Conservation (phyloP, 1,140 invertebrate species). For the Pogonomyrmex californicus region DNA sequence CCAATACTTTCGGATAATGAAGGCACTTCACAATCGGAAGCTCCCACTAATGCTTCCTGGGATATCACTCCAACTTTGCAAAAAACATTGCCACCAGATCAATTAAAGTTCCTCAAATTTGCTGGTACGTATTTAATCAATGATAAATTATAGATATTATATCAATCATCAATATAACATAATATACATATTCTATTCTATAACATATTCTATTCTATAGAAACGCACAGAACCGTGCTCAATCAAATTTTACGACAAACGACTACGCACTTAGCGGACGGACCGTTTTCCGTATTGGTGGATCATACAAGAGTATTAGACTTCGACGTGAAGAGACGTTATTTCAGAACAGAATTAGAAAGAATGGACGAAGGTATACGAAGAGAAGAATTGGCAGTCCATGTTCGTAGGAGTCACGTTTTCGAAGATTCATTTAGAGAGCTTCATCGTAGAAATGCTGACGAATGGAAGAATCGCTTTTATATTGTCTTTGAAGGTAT, state of each 20-base stretch:
- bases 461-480: constrained; percentile 98
- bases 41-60: constrained; percentile 79
- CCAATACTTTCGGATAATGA: constrained; percentile 83
- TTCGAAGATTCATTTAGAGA: constrained; percentile 98
- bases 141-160: background rate
- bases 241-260: constrained; percentile 97
- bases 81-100: constrained; percentile 87
- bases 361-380: constrained; percentile 93
- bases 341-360: constrained; percentile 96
- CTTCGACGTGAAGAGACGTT: constrained; percentile 97
- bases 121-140: constrained; percentile 87
- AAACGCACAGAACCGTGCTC: constrained; percentile 96
- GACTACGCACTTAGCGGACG: constrained; percentile 94
- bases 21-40: constrained; percentile 76
- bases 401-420: constrained; percentile 94
- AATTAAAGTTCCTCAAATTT: constrained; percentile 94
- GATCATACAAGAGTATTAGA: constrained; percentile 96
- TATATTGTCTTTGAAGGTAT: constrained; percentile 98
- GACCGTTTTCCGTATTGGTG: constrained; percentile 96
- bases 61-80: constrained; percentile 77
- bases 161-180: constrained; percentile 4
- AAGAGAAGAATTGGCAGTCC: constrained; percentile 96
- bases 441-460: constrained; percentile 93
- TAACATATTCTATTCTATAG: constrained; percentile 85
- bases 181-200: constrained; percentile 54